Evolutionary conservation across 92 coral and sea anemone genomes (phyloP).

Genomic region (Anthopleura xanthogrammica): DNA sequence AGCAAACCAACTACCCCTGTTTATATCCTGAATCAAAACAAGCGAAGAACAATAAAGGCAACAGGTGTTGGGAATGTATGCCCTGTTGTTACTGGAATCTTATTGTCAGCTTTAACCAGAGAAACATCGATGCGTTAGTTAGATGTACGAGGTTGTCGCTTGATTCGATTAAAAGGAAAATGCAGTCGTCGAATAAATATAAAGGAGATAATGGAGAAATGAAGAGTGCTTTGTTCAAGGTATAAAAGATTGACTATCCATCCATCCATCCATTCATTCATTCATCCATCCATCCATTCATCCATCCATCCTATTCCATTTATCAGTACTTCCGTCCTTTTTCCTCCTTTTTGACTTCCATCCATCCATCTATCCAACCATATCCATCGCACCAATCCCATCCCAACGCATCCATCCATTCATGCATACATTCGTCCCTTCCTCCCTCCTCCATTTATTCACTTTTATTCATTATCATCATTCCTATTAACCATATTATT

Average conservation of each 20-base stretch:
- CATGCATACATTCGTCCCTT: background rate
- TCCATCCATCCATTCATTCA: background rate
- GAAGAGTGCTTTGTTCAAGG: constrained; percentile 85
- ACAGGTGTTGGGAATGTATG: constrained; percentile 99
- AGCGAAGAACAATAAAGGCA: constrained; percentile 92
- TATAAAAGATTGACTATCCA: background rate
- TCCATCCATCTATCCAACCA: background rate
- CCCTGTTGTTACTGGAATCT: constrained; percentile 96
- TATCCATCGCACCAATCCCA: no score
- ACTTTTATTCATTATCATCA: no score
- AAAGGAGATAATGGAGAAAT: constrained; percentile 69
- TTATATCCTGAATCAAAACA: constrained; percentile 90
- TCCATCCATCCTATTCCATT: background rate
- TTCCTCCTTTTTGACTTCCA: no score
- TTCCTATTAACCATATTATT: background rate
- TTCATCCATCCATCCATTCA: background rate
- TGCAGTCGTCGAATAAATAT: constrained; percentile 92
- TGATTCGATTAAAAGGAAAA: constrained; percentile 84
- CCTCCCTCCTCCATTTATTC: background rate
- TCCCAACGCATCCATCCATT: background rate
- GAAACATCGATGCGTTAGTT: constrained; percentile 87
- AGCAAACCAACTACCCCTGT: constrained; percentile 78
- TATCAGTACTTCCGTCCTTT: no score
- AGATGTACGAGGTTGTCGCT: constrained; percentile 82
- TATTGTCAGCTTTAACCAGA: constrained; percentile 80